Conservation (phyloP, 2,888 invertebrate genomes). For the Melanargia galathea region DNA sequence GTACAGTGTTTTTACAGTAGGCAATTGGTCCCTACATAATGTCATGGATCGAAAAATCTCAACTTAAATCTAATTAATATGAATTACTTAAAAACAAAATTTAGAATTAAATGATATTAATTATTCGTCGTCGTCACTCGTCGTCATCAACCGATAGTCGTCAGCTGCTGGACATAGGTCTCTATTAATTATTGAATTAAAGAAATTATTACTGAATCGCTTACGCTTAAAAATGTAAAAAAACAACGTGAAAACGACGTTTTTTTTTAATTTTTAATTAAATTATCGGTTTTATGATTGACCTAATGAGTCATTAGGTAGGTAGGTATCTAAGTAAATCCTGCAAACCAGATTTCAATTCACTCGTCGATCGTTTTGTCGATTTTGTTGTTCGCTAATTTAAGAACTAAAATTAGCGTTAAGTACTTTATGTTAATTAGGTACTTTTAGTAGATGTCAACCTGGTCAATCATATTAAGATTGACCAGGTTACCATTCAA, state of each 20-base stretch:
- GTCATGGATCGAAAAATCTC: slow-evolving; percentile 59
- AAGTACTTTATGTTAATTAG: neutral
- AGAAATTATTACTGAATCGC: no score
- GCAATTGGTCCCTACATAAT: slow-evolving; percentile 58
- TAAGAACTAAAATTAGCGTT: slow-evolving; percentile 54
- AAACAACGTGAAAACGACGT: no score
- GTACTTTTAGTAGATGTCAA: neutral
- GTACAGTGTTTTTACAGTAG: slow-evolving; percentile 66
- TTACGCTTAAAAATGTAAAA: no score
- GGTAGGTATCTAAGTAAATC: no score
- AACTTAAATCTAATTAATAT: slow-evolving; percentile 20
- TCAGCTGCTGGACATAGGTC: no score
- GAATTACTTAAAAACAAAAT: slow-evolving; percentile 13
- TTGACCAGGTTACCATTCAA: neutral
- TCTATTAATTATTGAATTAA: no score
- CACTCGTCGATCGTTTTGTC: neutral
- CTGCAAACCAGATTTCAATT: no score
- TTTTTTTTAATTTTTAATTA: neutral
- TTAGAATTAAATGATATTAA: slow-evolving; percentile 4
- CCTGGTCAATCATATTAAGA: neutral
- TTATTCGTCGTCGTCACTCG: neutral
- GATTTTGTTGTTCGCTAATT: slow-evolving; percentile 46
- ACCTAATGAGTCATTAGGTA: no score
- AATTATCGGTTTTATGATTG: neutral
- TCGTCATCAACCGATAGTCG: no score